These are phyloP conservation scores for Philypnodon macrostomus DNA, from an alignment of 2,797 vertebrate genomes.

Conservation along the genomic window DNA sequence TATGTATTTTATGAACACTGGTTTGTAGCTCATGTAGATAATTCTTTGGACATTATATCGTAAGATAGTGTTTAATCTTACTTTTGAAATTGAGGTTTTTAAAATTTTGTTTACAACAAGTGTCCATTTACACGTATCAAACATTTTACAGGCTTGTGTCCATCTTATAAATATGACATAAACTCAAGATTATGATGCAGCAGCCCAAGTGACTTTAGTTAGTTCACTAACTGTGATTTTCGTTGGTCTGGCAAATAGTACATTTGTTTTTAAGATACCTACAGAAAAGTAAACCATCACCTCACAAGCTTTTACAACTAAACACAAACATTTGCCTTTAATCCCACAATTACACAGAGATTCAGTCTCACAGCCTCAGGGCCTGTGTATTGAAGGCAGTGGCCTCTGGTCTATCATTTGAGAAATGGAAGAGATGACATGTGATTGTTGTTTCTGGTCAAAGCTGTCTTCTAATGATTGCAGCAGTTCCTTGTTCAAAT, in stretches of 20 bases:
- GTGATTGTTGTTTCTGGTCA: slow-evolving; percentile 57
- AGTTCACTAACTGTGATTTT: slow-evolving; percentile 35
- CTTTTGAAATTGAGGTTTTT: too few species aligned
- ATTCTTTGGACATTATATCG: too few species aligned
- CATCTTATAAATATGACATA: too few species aligned
- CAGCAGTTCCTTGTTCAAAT: slow-evolving; percentile 19
- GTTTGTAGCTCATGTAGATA: too few species aligned
- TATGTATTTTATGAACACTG: too few species aligned
- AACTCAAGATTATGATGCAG: too few species aligned
- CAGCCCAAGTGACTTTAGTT: slow-evolving; percentile 29
- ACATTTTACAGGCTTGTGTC: too few species aligned
- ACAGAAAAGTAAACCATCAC: slow-evolving; percentile 66
- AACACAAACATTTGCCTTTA: slow-evolving; percentile 62
- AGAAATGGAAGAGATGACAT: slow-evolving; percentile 53
- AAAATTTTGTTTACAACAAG: too few species aligned
- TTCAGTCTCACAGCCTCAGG: slow-evolving; percentile 16
- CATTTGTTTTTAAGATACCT: slow-evolving; percentile 76
- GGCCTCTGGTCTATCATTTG: slow-evolving; percentile 64
- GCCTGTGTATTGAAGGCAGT: slow-evolving; percentile 51
- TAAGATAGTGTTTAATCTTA: too few species aligned
- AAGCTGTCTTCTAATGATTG: slow-evolving; percentile 39
- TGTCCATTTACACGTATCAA: too few species aligned
- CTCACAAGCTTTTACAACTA: slow-evolving; percentile 58
- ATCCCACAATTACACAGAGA: slow-evolving; percentile 59
- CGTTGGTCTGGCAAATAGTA: slow-evolving; percentile 47